Base-by-base conservation (phyloP, 2,888 invertebrate species). In the Trimorus sp. region DNA sequence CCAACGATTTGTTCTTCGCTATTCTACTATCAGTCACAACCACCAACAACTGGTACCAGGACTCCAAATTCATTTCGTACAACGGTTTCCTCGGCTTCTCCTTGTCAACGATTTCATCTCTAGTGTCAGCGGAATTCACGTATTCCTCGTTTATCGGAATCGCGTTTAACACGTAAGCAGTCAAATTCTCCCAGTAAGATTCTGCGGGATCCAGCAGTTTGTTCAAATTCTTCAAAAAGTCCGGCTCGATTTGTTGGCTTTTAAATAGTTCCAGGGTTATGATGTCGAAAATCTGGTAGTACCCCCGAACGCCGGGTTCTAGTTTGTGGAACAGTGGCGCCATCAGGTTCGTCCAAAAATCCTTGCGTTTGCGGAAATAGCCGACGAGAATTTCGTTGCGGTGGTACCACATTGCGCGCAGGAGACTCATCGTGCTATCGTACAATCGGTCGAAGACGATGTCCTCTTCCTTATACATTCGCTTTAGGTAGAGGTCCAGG, bases 331-430 rank as follows among this genome's bases (percentile, higher is more conserved):
- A 91, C 0, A 92, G 79, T 0, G 92, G 92, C 0, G 91, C 88
- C 7, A 92, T 88, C 0, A 92, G 81, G 42, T 91, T 89, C 12
- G 87, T 90, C 92, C 92, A 92, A 60, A 92, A 92, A 38, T 90
- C 88, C 0, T 89, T 87, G 26, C 89, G 87, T 70, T 90, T 91
- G 0, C 92, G 88, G 14, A 92, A 91, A 60, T 90, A 92, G 70
- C 89, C 92, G 0, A 92, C 91, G 2, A 92, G 89, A 56, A 91
- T 91, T 42, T 91, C 91, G 37, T 92, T 92, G 7, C 90, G 89
- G 54, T 91, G 89, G 74, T 91, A 91, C 92, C 92, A 92, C 89
- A 92, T 91, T 0, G 92, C 91, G 16, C 91, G 89, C 4, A 92
- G 70, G 0, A 92, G 82, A 11, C 89, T 90, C 90, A 92, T 91